A percentile compares a stretch with the other conserved stretches of the same genome.
phyloP scores from a whole-genome alignment of 2,888 invertebrate species.

The Orgyia antiqua region DNA sequence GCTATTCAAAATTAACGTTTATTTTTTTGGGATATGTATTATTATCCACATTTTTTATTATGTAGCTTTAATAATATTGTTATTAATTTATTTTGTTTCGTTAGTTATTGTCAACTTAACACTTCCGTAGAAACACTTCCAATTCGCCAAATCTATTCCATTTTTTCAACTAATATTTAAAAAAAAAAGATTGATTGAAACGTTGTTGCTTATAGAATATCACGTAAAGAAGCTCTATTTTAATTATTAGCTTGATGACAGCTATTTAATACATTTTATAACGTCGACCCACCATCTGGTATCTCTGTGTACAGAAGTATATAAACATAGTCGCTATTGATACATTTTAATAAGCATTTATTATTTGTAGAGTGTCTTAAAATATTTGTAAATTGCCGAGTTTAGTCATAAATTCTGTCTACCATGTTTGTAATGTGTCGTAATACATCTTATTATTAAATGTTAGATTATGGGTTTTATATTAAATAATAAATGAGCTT shows the following conservation, averaged over 20 bases:
- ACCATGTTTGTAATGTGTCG: constrained; percentile 7
- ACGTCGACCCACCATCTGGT: no score
- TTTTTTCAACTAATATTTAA: no score
- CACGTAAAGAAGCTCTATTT: no score
- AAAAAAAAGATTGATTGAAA: no score
- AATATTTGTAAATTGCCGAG: constrained; percentile 10
- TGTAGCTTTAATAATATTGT: constrained; percentile 8
- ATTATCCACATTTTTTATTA: constrained; percentile 1
- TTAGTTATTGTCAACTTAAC: constrained; percentile 10
- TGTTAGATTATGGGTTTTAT: constrained; percentile 14
- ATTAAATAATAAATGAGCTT: constrained; percentile 23
- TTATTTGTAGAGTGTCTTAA: constrained; percentile 3
- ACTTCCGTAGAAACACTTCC: constrained; percentile 18
- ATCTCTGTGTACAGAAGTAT: no score
- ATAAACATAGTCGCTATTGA: no score
- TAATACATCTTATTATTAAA: constrained; percentile 12
- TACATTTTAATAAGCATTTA: no score
- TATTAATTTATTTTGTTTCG: constrained; percentile 9
- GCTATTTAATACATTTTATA: no score
- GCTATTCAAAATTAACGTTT: no score
- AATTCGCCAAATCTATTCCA: constrained; percentile 27
- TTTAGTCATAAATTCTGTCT: constrained; percentile 8
- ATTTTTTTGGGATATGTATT: no score
- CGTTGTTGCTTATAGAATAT: no score
- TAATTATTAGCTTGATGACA: no score